Base-by-base conservation (phyloP, 2,113 vertebrate species). In the Danionella cerebrum region DNA sequence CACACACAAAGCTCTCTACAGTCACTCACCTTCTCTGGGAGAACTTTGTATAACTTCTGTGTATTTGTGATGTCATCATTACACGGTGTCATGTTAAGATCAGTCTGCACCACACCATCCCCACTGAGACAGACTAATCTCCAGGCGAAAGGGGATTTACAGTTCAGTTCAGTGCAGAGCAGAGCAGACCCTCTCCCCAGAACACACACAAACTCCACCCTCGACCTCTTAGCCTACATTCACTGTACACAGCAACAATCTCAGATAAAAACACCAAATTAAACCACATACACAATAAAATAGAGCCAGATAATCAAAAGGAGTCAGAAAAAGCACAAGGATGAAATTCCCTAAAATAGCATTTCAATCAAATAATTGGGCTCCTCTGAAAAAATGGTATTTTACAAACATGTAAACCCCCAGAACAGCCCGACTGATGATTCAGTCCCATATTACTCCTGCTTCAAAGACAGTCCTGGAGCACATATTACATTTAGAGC, bases 131-230 rank as follows among this genome's bases (percentile, higher is more conserved):
- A 51, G 59, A 67, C 82, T 84, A 69, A 73, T 74, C 76, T 76
- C 77, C 75, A 55, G 67, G n/a, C 65, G 73, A 75, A 75, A 21
- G 78, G 78, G 78, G 84, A 83, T 84, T 82, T 84, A 84, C 72
- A 77, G 77, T 80, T 69, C 70, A 82, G 69, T 77, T 66, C 65
- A 76, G 70, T n/a, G n/a, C n/a, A n/a, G n/a, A n/a, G n/a, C n/a
- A n/a, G n/a, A n/a, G n/a, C n/a, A n/a, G 72, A 74, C 57, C 72
- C 70, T 57, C 48, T 35, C 65, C 64, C 38, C 58, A 54, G 42
- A 12, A 31, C 50, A 64, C 39, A 42, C 25, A 21, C 64, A 48
- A 51, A 11, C 48, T 51, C 67, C 47, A n/a, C 65, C 50, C 74
- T 9, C 11, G 48, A 24, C 51, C 50, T 60, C 76, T 59, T 66